Conservation (phyloP, 2,888 invertebrate genomes). For the Calliphora vomitoria region DNA sequence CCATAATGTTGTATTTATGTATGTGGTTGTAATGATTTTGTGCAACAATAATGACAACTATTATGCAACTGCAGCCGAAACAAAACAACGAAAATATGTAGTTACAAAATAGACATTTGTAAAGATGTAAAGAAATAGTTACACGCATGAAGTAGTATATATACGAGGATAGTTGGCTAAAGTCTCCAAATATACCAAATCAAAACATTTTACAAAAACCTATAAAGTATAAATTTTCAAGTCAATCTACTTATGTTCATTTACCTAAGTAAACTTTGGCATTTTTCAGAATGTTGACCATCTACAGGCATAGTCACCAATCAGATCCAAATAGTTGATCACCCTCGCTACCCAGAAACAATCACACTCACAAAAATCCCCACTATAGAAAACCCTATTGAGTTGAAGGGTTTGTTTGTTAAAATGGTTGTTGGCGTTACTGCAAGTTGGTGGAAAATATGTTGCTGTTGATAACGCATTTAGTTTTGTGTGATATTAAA, state of each 20-base stretch:
- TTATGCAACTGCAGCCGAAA: constrained; percentile 33
- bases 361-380: constrained; percentile 16
- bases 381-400: not conserved
- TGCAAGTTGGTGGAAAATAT: constrained; percentile 13
- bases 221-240: too few relatives aligned
- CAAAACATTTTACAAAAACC: too few relatives aligned
- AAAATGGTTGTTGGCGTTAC: constrained; percentile 8
- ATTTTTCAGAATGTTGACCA: too few relatives aligned
- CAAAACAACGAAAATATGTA: constrained; percentile 10
- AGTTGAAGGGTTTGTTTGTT: not conserved
- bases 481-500: constrained; percentile 64
- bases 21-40: not conserved
- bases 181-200: too few relatives aligned
- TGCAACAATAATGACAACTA: constrained; percentile 38
- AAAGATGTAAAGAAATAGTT: constrained; percentile 57
- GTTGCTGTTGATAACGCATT: constrained; percentile 66
- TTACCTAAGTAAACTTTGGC: too few relatives aligned
- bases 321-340: too few relatives aligned
- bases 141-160: not conserved
- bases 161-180: not conserved
- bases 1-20: not conserved
- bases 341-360: constrained; percentile 2
- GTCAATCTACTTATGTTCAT: too few relatives aligned
- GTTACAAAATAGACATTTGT: constrained; percentile 10
- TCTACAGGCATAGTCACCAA: too few relatives aligned